These are phyloP conservation scores for Stercorarius parasiticus DNA, from an alignment of 2,113 vertebrate genomes.

Conservation along the genomic window DNA sequence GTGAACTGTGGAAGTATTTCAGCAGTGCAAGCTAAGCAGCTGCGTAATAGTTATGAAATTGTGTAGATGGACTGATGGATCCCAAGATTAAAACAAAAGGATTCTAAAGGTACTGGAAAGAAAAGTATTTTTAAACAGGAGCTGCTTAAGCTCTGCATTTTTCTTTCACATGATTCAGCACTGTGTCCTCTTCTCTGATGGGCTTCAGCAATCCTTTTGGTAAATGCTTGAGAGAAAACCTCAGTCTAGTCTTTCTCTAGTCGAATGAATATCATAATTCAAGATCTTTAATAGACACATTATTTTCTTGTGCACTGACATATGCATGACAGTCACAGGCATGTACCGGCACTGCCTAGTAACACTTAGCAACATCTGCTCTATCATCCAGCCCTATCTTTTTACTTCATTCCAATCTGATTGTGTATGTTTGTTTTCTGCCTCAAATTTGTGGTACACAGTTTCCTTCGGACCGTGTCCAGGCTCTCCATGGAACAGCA, in stretches of 20 bases:
- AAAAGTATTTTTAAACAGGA: neutral
- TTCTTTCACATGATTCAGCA: neutral
- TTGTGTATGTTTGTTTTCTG: neutral
- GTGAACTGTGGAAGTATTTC: conserved; percentile 7
- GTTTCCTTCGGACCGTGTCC: neutral
- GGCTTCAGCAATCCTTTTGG: neutral
- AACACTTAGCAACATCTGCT: neutral
- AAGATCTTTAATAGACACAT: neutral
- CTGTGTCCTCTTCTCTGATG: neutral
- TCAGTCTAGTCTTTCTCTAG: neutral
- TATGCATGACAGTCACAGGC: neutral
- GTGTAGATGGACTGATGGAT: conserved; percentile 16
- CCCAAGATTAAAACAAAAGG: conserved; percentile 25
- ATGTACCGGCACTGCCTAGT: neutral
- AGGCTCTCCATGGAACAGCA: neutral
- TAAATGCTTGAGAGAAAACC: neutral
- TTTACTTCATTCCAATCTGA: neutral
- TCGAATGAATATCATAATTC: neutral
- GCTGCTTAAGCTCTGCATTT: neutral
- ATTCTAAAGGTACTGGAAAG: neutral
- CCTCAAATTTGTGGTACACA: neutral
- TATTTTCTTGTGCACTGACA: neutral
- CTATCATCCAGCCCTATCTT: neutral
- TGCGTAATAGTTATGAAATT: conserved; percentile 35
- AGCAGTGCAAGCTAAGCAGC: conserved; percentile 20